phyloP scores from a whole-genome alignment of 2,797 vertebrate genomes.

The Hozukius guyotensis region DNA sequence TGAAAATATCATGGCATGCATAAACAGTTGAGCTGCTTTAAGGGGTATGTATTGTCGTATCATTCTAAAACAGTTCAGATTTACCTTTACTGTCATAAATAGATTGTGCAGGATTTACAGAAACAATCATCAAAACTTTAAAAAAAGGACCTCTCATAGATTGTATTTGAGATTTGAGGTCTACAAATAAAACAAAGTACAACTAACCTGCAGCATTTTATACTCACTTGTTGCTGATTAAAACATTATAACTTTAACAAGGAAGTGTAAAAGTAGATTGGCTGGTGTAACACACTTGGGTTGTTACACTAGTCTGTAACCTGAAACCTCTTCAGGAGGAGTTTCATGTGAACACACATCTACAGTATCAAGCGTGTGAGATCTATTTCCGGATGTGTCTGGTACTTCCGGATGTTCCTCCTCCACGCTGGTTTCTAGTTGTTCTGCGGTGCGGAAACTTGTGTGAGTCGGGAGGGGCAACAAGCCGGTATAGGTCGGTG shows the following conservation, averaged over 20 bases:
- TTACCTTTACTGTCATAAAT: no score
- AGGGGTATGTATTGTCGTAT: no score
- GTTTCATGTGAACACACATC: neutral
- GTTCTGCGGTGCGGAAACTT: neutral
- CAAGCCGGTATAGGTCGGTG: no score
- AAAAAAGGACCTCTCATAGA: neutral
- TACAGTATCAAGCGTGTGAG: neutral
- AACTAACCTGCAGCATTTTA: neutral
- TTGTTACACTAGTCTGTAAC: neutral
- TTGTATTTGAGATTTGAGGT: neutral
- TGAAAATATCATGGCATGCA: no score
- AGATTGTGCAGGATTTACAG: neutral
- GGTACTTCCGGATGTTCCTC: slow-evolving; percentile 42
- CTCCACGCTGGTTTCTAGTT: neutral
- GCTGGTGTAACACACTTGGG: neutral
- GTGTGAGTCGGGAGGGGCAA: slow-evolving; percentile 43
- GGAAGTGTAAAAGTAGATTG: neutral
- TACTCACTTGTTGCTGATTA: neutral
- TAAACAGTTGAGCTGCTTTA: no score
- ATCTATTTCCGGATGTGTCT: slow-evolving; percentile 13
- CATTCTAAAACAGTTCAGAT: no score
- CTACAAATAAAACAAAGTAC: no score
- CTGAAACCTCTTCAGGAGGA: neutral
- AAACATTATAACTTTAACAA: neutral
- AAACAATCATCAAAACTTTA: neutral